Evolutionary conservation across 2,888 invertebrate species (phyloP).

Genomic region (Sphecodes monilicornis): DNA sequence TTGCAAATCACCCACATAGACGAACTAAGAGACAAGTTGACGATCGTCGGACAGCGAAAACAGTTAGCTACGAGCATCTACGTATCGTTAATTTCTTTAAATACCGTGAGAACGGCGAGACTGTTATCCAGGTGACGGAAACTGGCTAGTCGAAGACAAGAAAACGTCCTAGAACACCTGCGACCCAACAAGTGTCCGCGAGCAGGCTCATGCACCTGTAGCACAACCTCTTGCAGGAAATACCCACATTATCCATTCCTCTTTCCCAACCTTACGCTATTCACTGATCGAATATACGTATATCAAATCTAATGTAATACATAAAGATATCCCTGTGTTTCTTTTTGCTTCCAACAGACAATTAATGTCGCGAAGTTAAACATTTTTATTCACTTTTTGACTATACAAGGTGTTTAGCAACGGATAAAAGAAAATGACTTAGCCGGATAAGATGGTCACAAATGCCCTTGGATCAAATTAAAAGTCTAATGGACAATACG

Average conservation of each 20-base stretch:
- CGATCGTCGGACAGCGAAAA: conserved; percentile 11
- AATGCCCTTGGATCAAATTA: no score
- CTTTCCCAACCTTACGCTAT: not conserved
- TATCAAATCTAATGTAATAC: not conserved
- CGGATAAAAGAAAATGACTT: no score
- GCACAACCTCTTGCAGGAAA: conserved; percentile 61
- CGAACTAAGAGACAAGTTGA: not conserved
- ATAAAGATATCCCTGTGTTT: not conserved
- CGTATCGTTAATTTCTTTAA: conserved; percentile 54
- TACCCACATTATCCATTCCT: conserved; percentile 69
- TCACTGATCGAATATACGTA: not conserved
- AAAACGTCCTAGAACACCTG: conserved; percentile 72
- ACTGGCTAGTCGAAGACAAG: conserved; percentile 57
- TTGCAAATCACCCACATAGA: conserved; percentile 63
- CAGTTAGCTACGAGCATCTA: conserved; percentile 39
- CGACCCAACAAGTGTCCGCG: conserved; percentile 68
- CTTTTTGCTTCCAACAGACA: not conserved
- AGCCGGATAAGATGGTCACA: no score
- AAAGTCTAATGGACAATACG: no score
- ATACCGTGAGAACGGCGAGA: conserved; percentile 56
- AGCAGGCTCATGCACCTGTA: conserved; percentile 70
- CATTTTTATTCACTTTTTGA: no score
- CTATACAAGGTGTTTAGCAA: no score
- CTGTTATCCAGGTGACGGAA: conserved; percentile 75
- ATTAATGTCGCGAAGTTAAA: no score